These are phyloP conservation scores for Hydropsyche tenuis DNA, from an alignment of 1,140 invertebrate species.

Conservation along the genomic window DNA sequence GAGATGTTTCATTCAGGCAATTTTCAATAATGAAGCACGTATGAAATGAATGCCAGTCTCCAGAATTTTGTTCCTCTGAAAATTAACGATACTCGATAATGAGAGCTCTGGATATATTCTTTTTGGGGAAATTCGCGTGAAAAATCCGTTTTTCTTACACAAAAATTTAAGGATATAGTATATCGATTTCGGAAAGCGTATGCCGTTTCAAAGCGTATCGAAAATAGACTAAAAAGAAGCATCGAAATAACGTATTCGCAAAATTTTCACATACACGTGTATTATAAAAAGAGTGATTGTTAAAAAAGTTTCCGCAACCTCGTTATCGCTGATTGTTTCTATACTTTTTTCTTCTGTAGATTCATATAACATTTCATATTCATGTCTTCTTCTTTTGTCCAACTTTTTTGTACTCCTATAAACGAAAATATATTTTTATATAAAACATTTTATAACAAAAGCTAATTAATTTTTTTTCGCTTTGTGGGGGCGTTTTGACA, in stretches of 20 bases:
- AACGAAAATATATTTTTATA: no score
- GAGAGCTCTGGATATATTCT: background rate
- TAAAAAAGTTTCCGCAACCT: constrained; percentile 22
- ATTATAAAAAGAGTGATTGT: constrained; percentile 18
- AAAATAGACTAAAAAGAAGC: background rate
- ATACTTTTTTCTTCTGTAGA: background rate
- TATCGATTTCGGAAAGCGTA: background rate
- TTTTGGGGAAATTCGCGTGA: background rate
- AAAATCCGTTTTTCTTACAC: background rate
- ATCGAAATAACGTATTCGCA: background rate
- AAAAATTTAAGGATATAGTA: background rate
- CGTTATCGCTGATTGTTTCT: constrained; percentile 27
- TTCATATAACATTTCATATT: background rate
- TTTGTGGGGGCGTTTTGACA: no score
- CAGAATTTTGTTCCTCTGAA: no score
- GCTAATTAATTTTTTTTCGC: no score
- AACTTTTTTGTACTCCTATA: no score
- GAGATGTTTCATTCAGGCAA: no score
- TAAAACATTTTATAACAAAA: no score
- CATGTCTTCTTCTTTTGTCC: background rate
- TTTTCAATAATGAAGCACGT: background rate
- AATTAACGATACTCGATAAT: background rate
- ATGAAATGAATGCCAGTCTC: background rate
- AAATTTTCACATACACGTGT: background rate
- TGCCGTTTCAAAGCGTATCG: background rate